Percentiles rank a stretch among this genome's conserved stretches.
Evolutionary conservation across 2,797 vertebrate species (phyloP).

Genomic region (Gadopsis marmoratus): DNA sequence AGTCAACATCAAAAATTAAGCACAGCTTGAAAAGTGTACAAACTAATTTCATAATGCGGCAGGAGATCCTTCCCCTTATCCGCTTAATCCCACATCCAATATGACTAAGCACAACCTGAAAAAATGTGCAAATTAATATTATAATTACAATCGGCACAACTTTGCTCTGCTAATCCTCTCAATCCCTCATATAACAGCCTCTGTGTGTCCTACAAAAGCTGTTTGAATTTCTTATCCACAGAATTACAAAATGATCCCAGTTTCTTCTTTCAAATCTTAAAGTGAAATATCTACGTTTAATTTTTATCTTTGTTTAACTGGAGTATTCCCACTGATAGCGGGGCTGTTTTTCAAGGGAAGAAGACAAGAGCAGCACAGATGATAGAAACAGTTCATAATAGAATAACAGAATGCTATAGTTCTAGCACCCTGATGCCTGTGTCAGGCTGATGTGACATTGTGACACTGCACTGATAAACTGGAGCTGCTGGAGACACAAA

Average conservation of each 20-base stretch:
- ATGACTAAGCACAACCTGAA: conserved; percentile 25
- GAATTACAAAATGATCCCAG: conserved; percentile 27
- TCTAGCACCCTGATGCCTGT: conserved; percentile 40
- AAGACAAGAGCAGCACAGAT: conserved; percentile 39
- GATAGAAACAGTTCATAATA: conserved; percentile 44
- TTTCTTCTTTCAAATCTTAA: neutral
- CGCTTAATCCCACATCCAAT: conserved; percentile 39
- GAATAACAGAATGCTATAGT: conserved; percentile 9
- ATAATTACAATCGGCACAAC: conserved; percentile 32
- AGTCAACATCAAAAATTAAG: neutral
- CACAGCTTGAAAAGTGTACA: conserved; percentile 17
- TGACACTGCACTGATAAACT: conserved; percentile 56
- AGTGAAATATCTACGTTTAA: conserved; percentile 1
- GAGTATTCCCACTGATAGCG: conserved; percentile 24
- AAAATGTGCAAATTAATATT: conserved; percentile 40
- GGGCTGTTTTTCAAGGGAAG: conserved; percentile 29
- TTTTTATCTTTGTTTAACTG: conserved; percentile 27
- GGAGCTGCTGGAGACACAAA: conserved; percentile 45
- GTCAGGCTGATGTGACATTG: conserved; percentile 75
- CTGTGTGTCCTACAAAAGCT: conserved; percentile 2
- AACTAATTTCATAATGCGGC: neutral
- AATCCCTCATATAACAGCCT: conserved; percentile 32
- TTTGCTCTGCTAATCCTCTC: conserved; percentile 39
- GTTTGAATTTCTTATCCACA: conserved; percentile 43
- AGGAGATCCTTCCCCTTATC: conserved; percentile 15